These are phyloP conservation scores for Mustelus asterias DNA, from an alignment of 2,113 vertebrate species.

Conservation along the genomic window DNA sequence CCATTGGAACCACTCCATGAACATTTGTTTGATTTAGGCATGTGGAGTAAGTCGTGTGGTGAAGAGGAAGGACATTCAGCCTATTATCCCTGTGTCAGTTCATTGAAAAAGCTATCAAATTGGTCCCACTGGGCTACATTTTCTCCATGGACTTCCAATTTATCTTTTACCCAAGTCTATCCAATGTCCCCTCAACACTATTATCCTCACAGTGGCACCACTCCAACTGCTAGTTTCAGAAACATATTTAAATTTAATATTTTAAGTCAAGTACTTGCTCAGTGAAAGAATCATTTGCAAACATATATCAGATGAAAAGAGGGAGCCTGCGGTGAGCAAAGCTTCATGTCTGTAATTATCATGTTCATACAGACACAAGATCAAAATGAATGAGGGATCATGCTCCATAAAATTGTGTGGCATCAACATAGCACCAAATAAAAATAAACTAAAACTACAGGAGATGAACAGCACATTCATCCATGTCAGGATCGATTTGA, in stretches of 20 bases:
- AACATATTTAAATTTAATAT: background rate
- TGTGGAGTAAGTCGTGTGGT: too few species aligned
- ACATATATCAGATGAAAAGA: background rate
- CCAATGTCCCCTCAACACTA: background rate
- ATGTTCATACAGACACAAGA: too few species aligned
- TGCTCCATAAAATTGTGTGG: background rate
- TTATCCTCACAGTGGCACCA: background rate
- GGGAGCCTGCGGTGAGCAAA: background rate
- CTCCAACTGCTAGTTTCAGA: background rate
- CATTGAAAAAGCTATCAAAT: background rate
- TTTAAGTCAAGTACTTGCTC: background rate
- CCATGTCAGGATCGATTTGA: too few species aligned
- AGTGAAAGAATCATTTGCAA: background rate
- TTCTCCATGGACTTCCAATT: background rate
- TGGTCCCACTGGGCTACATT: background rate
- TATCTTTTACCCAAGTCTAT: background rate
- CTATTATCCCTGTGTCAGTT: background rate
- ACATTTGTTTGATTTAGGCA: background rate
- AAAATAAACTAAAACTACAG: background rate
- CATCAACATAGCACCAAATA: background rate
- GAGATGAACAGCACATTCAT: background rate
- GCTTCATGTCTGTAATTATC: background rate
- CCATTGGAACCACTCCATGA: background rate
- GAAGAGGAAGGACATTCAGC: background rate
- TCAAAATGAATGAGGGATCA: background rate